phyloP scores from a whole-genome alignment of 2,113 vertebrate genomes.

The Ageneiosus marmoratus region DNA sequence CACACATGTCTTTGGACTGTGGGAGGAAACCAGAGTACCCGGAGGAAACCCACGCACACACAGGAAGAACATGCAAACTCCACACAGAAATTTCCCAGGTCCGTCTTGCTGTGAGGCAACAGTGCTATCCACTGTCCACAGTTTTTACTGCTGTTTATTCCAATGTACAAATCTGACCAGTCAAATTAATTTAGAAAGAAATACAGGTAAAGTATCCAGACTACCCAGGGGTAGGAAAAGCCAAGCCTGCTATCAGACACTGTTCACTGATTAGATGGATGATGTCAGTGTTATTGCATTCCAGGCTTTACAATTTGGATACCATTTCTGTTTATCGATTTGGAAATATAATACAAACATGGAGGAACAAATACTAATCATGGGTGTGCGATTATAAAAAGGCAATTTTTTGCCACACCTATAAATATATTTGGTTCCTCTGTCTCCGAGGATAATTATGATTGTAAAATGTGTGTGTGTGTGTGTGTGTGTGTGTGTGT shows the following conservation, averaged over 20 bases:
- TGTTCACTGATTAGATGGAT: neutral
- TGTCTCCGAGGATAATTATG: neutral
- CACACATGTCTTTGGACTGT: too few species aligned
- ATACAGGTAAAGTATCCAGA: neutral
- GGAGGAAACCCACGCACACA: too few species aligned
- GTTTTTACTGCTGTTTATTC: neutral
- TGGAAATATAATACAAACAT: neutral
- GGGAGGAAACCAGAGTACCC: too few species aligned
- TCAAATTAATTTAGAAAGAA: neutral
- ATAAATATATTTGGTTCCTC: neutral
- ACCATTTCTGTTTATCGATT: neutral
- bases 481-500: neutral
- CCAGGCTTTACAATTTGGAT: neutral
- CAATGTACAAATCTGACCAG: neutral
- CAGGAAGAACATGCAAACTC: too few species aligned
- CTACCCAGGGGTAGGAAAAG: neutral
- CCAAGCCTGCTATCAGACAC: neutral
- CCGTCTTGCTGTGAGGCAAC: too few species aligned
- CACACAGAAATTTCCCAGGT: too few species aligned
- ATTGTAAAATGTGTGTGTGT: slow-evolving; percentile 11
- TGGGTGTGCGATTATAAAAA: neutral
- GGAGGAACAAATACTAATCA: neutral
- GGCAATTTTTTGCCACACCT: neutral
- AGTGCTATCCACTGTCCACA: too few species aligned
- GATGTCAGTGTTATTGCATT: neutral